Percentiles rank a stretch among this genome's conserved stretches.
These are phyloP conservation scores for Pterocles burchelli DNA, from an alignment of 2,113 vertebrate species.

Conservation along the genomic window DNA sequence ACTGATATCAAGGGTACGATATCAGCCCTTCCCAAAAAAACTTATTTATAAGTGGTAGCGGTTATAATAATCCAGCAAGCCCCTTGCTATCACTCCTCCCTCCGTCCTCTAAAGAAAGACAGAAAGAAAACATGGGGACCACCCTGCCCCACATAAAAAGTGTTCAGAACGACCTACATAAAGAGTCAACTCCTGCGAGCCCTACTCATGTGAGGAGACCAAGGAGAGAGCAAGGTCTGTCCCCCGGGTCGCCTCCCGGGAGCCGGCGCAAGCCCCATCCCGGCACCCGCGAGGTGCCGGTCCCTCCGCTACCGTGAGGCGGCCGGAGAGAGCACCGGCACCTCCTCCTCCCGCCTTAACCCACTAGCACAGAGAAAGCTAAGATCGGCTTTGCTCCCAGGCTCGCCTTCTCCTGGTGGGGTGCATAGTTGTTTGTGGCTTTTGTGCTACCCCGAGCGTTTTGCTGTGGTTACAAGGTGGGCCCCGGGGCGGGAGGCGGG, in stretches of 20 bases:
- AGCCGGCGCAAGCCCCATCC: background rate
- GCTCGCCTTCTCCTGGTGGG: background rate
- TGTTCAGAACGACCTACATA: background rate
- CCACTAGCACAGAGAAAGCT: background rate
- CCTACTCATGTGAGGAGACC: background rate
- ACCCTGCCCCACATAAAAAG: background rate
- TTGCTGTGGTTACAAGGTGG: background rate
- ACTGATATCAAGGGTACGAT: conserved; percentile 52
- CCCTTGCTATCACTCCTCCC: conserved; percentile 3
- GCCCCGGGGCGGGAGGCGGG: background rate
- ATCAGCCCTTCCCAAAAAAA: conserved; percentile 55
- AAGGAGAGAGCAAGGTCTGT: background rate
- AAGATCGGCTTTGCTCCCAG: background rate
- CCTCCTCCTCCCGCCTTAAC: background rate
- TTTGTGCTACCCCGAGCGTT: background rate
- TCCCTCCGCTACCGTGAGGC: background rate
- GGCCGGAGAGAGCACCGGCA: background rate
- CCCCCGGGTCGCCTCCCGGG: background rate
- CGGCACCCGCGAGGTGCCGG: background rate
- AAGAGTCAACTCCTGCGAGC: background rate
- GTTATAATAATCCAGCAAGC: conserved; percentile 18
- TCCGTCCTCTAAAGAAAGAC: background rate
- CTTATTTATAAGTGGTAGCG: conserved; percentile 35
- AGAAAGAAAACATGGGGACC: conserved; percentile 32
- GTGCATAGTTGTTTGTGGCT: background rate